Conservation (phyloP, 2,113 vertebrate genomes). For the Cyanoramphus novaezelandiae region DNA sequence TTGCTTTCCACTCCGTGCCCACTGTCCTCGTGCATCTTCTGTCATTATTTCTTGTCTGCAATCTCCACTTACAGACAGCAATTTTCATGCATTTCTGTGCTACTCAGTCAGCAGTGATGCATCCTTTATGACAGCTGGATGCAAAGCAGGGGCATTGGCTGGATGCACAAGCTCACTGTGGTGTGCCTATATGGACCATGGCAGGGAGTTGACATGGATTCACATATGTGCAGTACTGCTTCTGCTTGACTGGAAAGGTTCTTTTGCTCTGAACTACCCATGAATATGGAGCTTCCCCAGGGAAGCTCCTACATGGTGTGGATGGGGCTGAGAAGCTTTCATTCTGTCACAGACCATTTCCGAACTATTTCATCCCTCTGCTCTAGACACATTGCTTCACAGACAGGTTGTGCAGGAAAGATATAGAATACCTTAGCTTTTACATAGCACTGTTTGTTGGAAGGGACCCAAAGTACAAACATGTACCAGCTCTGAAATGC, state of each 20-base stretch:
- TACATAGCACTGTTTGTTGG: background rate
- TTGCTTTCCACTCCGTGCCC: fast-evolving
- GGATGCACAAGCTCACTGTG: background rate
- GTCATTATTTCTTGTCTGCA: background rate
- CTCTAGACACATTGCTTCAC: fast-evolving
- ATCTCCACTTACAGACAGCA: background rate
- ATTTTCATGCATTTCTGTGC: fast-evolving
- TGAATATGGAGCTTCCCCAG: background rate
- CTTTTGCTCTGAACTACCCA: background rate
- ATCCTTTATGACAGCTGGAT: background rate
- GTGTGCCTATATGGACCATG: fast-evolving
- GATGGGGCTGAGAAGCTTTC: background rate
- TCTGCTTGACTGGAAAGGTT: background rate
- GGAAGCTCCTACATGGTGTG: background rate
- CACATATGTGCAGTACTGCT: background rate
- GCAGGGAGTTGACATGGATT: background rate
- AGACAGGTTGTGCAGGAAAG: background rate
- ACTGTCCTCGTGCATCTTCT: background rate
- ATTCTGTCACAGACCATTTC: background rate
- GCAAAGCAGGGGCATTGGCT: background rate
- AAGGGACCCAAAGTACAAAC: background rate
- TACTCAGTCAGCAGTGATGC: background rate
- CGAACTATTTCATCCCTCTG: background rate
- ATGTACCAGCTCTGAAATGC: background rate
- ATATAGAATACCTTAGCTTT: background rate